Conservation (phyloP, 1,140 invertebrate genomes). For the Heliconius eleuchia region DNA sequence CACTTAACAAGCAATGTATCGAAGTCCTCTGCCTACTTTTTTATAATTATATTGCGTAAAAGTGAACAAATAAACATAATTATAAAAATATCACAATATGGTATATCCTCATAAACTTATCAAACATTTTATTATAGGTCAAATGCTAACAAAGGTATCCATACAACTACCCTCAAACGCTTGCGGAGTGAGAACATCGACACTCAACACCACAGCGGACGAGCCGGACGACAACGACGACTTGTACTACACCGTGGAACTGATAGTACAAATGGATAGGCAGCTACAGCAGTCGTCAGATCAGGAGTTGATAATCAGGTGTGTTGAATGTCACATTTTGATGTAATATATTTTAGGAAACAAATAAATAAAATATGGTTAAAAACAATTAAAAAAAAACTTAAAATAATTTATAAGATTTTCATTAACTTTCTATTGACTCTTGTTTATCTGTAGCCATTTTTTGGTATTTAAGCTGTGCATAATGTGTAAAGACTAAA, state of each 20-base stretch:
- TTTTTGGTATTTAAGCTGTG: no score
- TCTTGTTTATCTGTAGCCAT: no score
- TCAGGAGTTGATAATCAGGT: conserved; percentile 83
- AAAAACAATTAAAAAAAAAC: no score
- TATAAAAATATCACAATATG: no score
- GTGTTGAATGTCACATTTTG: background rate
- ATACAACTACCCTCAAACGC: conserved; percentile 83
- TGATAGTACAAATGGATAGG: conserved; percentile 87
- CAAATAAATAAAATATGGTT: no score
- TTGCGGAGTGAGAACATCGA: conserved; percentile 84
- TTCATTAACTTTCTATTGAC: no score
- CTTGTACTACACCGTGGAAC: conserved; percentile 84
- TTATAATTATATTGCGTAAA: no score
- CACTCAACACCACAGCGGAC: conserved; percentile 66
- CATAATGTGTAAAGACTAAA: no score
- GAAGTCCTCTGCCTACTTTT: no score
- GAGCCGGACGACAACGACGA: conserved; percentile 73
- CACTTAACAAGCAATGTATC: no score
- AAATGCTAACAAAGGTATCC: conserved; percentile 70
- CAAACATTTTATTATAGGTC: conserved; percentile 45
- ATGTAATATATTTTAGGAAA: background rate
- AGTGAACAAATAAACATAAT: no score
- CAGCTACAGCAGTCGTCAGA: conserved; percentile 86
- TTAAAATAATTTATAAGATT: no score
- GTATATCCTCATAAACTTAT: background rate